These are phyloP conservation scores for Ptychochromis oligacanthus DNA, from an alignment of 2,113 vertebrate species.

Conservation along the genomic window DNA sequence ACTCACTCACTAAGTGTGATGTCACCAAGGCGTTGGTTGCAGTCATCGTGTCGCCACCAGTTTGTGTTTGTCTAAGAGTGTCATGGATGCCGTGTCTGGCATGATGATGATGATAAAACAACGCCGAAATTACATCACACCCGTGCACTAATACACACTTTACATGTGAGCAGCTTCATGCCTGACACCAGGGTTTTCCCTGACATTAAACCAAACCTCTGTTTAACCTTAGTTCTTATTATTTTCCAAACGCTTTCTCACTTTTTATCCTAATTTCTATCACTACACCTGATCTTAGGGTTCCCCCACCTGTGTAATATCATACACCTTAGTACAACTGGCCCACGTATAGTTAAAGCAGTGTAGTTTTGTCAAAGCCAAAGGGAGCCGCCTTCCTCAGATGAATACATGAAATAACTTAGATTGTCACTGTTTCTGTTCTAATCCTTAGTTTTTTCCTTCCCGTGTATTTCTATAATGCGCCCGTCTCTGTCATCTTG, in stretches of 20 bases:
- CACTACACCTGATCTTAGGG: no score
- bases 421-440: no score
- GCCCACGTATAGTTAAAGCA: no score
- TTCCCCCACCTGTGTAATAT: no score
- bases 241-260: not conserved
- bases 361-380: no score
- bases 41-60: constrained; percentile 15
- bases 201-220: not conserved
- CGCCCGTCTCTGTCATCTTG: no score
- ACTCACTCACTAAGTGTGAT: constrained; percentile 47
- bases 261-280: not conserved
- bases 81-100: not conserved
- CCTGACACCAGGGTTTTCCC: not conserved
- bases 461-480: no score
- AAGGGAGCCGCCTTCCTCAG: no score
- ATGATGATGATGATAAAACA: not conserved
- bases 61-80: not conserved
- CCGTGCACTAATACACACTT: not conserved
- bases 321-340: no score
- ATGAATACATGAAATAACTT: no score
- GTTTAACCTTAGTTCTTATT: not conserved
- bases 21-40: constrained; percentile 51
- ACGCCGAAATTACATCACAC: not conserved
- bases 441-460: no score
- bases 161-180: not conserved